phyloP scores from a whole-genome alignment of 2,888 invertebrate genomes.

The Pseudococcus viburni region DNA sequence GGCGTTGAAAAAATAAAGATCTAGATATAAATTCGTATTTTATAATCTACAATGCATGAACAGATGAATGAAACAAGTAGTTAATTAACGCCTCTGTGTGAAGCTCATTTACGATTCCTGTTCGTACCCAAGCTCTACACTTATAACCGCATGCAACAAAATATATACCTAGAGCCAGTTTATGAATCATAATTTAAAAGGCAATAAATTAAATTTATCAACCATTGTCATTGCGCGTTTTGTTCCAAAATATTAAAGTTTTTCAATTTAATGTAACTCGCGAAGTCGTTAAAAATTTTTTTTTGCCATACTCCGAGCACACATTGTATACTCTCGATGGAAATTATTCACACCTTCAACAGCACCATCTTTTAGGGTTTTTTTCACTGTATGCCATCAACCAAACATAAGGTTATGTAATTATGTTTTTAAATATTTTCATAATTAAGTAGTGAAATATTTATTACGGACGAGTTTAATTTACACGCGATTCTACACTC shows the following conservation, averaged over 20 bases:
- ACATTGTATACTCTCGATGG: neutral
- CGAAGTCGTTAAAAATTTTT: neutral
- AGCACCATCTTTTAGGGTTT: neutral
- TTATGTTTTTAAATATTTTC: constrained; percentile 30
- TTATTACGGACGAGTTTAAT: constrained; percentile 49
- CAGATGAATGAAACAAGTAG: constrained; percentile 39
- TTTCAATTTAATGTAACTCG: constrained; percentile 19
- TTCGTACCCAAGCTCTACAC: neutral
- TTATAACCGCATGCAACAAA: constrained; percentile 18
- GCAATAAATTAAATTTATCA: constrained; percentile 38
- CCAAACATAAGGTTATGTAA: constrained; percentile 1
- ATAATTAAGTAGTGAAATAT: constrained; percentile 52
- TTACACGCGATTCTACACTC: constrained; percentile 47
- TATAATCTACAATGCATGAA: constrained; percentile 8
- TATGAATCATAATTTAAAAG: constrained; percentile 25
- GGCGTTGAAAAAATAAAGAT: constrained; percentile 5
- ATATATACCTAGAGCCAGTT: constrained; percentile 14
- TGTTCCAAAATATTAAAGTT: constrained; percentile 17
- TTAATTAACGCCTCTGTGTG: constrained; percentile 53
- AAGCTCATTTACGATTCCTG: constrained; percentile 45
- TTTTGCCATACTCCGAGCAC: neutral
- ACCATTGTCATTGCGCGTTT: constrained; percentile 23
- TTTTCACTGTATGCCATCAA: neutral
- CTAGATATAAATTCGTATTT: constrained; percentile 40
- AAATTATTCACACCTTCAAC: neutral